Conservation (phyloP, 2,797 vertebrate species). For the Lophotriccus pileatus region DNA sequence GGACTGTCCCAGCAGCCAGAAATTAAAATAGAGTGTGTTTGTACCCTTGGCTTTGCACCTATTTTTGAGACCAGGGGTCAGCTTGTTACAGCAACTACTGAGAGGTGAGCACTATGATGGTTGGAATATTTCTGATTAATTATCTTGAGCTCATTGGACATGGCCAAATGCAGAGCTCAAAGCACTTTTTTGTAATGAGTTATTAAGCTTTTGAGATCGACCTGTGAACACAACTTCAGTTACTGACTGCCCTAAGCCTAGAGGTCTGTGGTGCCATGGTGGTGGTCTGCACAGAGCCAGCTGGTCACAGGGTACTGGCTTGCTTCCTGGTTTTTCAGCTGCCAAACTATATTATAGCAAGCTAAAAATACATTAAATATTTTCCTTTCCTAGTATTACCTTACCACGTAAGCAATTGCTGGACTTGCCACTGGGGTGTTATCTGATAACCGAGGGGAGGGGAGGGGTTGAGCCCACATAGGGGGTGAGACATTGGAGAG, state of each 20-base stretch:
- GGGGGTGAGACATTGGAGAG: not conserved
- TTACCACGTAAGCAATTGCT: conserved; percentile 58
- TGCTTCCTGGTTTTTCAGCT: conserved; percentile 62
- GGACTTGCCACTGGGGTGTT: conserved; percentile 48
- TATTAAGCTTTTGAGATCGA: not conserved
- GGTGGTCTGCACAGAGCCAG: not conserved
- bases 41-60: not conserved
- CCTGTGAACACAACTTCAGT: not conserved
- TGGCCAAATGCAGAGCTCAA: not conserved
- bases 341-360: conserved; percentile 69
- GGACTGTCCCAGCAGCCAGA: not conserved
- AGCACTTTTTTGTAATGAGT: not conserved
- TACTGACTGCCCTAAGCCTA: not conserved
- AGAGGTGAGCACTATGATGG: not conserved
- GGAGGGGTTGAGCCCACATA: not conserved
- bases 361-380: conserved; percentile 73
- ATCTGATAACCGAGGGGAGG: conserved; percentile 56
- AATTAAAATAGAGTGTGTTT: not conserved
- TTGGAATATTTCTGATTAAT: not conserved
- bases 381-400: conserved; percentile 74
- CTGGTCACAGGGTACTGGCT: conserved; percentile 42
- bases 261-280: not conserved
- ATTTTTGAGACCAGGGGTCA: not conserved
- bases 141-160: not conserved
- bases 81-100: not conserved